Evolutionary conservation across 2,888 invertebrate species (phyloP).

Genomic region (Glyphotaelius pellucidus): DNA sequence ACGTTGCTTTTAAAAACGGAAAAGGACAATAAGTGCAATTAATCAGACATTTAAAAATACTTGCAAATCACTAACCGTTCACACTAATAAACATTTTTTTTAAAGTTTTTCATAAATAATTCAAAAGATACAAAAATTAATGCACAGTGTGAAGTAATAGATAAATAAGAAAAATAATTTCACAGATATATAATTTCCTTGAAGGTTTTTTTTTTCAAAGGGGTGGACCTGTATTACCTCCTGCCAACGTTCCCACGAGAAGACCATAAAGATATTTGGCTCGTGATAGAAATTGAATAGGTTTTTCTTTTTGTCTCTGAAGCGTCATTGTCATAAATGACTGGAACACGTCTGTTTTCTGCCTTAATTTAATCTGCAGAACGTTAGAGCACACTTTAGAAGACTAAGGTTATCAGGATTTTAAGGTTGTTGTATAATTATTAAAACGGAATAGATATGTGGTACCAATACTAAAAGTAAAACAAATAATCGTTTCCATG

Average conservation of each 20-base stretch:
- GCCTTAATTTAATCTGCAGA: not conserved
- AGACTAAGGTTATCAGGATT: too few relatives aligned
- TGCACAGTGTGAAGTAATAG: not conserved
- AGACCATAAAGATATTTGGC: slow-evolving; percentile 55
- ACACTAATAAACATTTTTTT: too few relatives aligned
- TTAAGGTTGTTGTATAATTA: not conserved
- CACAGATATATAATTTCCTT: not conserved
- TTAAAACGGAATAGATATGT: not conserved
- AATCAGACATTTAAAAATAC: too few relatives aligned
- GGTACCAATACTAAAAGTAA: too few relatives aligned
- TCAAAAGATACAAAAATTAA: not conserved
- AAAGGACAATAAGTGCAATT: too few relatives aligned
- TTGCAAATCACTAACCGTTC: too few relatives aligned
- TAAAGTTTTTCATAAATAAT: too few relatives aligned
- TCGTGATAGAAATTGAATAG: slow-evolving; percentile 61
- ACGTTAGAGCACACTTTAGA: not conserved
- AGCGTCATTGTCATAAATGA: slow-evolving; percentile 25
- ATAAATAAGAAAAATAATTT: not conserved
- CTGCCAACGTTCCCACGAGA: slow-evolving; percentile 35
- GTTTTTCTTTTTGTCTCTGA: slow-evolving; percentile 49
- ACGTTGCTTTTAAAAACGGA: too few relatives aligned
- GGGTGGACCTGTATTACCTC: not conserved
- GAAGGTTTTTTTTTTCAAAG: not conserved
- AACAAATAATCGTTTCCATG: too few relatives aligned
- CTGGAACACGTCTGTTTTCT: not conserved